Conservation (phyloP, 2,888 invertebrate species). For the Dynastes maya region DNA sequence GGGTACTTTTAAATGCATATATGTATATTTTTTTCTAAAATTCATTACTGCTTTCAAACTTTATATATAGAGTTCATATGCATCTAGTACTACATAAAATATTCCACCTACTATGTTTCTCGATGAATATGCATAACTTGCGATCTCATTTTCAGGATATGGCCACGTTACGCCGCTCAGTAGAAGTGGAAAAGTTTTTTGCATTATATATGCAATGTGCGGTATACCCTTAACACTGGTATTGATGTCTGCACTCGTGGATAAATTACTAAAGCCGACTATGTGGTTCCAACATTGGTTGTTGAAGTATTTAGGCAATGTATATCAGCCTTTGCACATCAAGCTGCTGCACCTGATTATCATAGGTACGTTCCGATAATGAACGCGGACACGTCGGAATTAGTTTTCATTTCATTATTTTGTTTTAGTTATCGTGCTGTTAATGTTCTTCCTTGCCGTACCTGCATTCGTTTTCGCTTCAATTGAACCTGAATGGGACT, state of each 20-base stretch:
- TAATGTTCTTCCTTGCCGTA: slow-evolving; percentile 79
- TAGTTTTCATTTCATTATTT: slow-evolving; percentile 34
- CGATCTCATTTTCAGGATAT: slow-evolving; percentile 77
- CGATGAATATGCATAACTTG: slow-evolving; percentile 6
- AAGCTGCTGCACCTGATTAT: slow-evolving; percentile 83
- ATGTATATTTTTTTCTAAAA: too few species aligned
- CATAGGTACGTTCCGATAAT: slow-evolving; percentile 72
- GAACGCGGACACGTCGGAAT: background rate
- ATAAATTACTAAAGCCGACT: slow-evolving; percentile 84
- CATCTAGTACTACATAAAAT: background rate
- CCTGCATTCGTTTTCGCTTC: slow-evolving; percentile 84
- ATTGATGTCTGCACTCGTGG: slow-evolving; percentile 86
- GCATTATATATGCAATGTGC: slow-evolving; percentile 87
- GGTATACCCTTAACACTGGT: slow-evolving; percentile 92
- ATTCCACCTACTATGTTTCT: background rate
- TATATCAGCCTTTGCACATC: slow-evolving; percentile 83
- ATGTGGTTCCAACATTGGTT: slow-evolving; percentile 80
- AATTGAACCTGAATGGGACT: slow-evolving; percentile 88
- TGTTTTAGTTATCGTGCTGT: slow-evolving; percentile 70
- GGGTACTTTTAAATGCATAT: too few species aligned
- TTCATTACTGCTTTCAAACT: too few species aligned
- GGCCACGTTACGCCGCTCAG: slow-evolving; percentile 92
- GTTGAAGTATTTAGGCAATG: slow-evolving; percentile 80
- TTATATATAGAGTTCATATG: too few species aligned
- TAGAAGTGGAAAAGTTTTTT: slow-evolving; percentile 89